Conservation (phyloP, 2,797 vertebrate species). For the Netta rufina region DNA sequence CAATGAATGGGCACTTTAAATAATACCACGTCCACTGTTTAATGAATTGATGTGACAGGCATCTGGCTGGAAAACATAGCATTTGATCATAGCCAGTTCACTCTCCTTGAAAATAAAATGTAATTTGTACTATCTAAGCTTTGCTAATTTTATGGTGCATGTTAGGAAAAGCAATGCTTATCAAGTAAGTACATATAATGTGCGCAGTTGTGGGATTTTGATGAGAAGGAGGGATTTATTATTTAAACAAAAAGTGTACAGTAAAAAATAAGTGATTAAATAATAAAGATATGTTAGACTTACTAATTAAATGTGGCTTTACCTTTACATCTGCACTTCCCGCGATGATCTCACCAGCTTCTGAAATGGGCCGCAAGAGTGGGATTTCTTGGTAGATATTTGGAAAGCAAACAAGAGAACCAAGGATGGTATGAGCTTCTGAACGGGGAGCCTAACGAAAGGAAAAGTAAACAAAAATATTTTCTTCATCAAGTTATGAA, state of each 20-base stretch:
- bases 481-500: neutral
- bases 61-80: neutral
- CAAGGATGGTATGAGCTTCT: slow-evolving; percentile 94
- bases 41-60: neutral
- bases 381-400: slow-evolving; percentile 91
- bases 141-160: neutral
- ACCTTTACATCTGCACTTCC: slow-evolving; percentile 91
- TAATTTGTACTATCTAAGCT: neutral
- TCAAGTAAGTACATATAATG: neutral
- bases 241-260: neutral
- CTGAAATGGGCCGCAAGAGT: slow-evolving; percentile 77
- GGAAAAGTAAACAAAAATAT: neutral
- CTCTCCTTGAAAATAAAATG: neutral
- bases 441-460: slow-evolving; percentile 86
- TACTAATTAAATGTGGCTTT: neutral
- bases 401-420: slow-evolving; percentile 96
- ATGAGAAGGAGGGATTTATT: neutral
- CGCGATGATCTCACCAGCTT: slow-evolving; percentile 77
- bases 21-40: neutral
- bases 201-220: neutral
- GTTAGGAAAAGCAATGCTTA: neutral
- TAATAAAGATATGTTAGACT: neutral
- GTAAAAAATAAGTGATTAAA: neutral
- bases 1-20: neutral
- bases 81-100: neutral